Base-by-base conservation (phyloP, 2,888 invertebrate genomes). In the Lasioglossum lativentre region DNA sequence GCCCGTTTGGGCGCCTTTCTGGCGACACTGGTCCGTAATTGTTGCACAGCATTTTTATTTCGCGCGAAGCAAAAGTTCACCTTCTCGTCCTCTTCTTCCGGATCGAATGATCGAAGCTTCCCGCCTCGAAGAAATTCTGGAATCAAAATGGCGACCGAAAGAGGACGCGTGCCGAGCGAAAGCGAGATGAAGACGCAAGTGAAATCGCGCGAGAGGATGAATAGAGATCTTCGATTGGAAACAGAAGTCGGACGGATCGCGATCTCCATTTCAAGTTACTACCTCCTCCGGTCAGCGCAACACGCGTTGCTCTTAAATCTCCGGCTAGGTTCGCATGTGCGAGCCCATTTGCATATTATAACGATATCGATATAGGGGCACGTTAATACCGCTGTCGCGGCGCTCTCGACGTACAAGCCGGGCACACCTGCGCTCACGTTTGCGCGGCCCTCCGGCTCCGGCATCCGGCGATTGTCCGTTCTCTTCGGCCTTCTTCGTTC, bases 331-430 rank as follows among this genome's bases (percentile, higher is more conserved):
- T 56, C 42, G 52, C 75, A 70, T 75, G 82, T 68, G 82, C 86
- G 75, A 76, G 70, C 27, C 76, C 79, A 92, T 92, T 92, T 92
- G 92, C 92, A 92, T 92, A 92, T 92, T 92, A 90, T 91, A 92
- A 92, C 92, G 92, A 92, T 92, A 92, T 91, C 90, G 89, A 91
- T 92, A 92, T 90, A 83, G 89, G 80, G 85, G 90, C 87, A 88
- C 90, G 89, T 89, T 91, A 91, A 89, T 89, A 86, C 87, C 86
- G 90, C 80, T 88, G 91, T 88, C 89, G 88, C 86, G 73, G 78
- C 83, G 81, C 34, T 1, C 83, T 82, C 78, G 78, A 83, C 89
- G 85, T 91, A 90, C 86, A 91, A 89, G 90, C 80, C 84, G 72
- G 78, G 89, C 82, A 88, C 89, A 87, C 88, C 90, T 85, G 89